A percentile compares a stretch with the other conserved stretches of the same genome.
Evolutionary conservation across 2,888 invertebrate genomes (phyloP).

Genomic region (Caenorhabditis doughertyi): DNA sequence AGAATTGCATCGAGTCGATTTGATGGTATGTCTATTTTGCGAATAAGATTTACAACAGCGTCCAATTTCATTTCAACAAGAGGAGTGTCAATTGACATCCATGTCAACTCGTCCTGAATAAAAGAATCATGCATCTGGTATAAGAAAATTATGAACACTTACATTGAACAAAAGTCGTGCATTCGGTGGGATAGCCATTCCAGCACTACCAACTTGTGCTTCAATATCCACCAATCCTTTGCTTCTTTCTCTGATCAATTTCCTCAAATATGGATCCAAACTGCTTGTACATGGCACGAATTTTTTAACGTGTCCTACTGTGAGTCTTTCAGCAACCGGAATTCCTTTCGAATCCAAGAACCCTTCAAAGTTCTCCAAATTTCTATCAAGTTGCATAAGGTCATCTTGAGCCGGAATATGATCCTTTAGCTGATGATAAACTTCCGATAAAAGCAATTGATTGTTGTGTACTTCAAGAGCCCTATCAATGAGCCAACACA

Average conservation of each 20-base stretch:
- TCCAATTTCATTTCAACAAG: constrained; percentile 77
- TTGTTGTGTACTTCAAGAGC: constrained; percentile 90
- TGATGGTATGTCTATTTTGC: constrained; percentile 73
- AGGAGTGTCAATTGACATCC: constrained; percentile 71
- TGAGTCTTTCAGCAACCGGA: constrained; percentile 81
- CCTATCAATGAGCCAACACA: constrained; percentile 94
- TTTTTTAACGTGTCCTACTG: constrained; percentile 88
- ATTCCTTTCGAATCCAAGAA: constrained; percentile 73
- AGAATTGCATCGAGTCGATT: constrained; percentile 67
- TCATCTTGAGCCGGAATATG: constrained; percentile 76
- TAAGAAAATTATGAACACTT: not conserved
- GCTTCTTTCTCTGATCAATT: constrained; percentile 89
- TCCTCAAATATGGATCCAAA: constrained; percentile 96
- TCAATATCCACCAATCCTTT: constrained; percentile 67
- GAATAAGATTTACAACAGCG: constrained; percentile 69
- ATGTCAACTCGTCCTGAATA: constrained; percentile 72
- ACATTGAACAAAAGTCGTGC: constrained; percentile 71
- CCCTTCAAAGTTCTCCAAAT: constrained; percentile 75
- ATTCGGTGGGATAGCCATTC: constrained; percentile 70
- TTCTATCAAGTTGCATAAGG: constrained; percentile 75
- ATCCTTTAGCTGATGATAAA: constrained; percentile 91
- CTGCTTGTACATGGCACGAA: constrained; percentile 98
- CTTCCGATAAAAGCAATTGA: constrained; percentile 70
- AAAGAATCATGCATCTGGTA: too few species aligned
- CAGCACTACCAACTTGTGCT: constrained; percentile 56